Evolutionary conservation across 2,888 invertebrate genomes (phyloP).

Genomic region (Eristalis pertinax): DNA sequence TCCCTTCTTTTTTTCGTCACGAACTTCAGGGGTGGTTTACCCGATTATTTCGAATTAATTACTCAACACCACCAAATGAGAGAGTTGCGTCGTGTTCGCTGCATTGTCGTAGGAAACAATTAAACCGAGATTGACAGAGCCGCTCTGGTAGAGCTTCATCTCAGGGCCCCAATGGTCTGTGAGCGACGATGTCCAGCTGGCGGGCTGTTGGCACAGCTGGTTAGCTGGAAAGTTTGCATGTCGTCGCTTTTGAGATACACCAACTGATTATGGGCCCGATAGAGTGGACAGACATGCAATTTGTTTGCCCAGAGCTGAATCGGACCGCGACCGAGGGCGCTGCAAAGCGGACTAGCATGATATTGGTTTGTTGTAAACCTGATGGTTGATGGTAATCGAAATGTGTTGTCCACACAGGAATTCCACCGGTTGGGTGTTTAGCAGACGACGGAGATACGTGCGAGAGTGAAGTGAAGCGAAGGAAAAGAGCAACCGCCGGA

Average conservation of each 20-base stretch:
- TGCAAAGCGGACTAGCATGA: not conserved
- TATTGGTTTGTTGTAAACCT: constrained; percentile 48
- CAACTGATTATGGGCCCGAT: constrained; percentile 63
- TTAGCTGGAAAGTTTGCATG: constrained; percentile 53
- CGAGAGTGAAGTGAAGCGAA: not conserved
- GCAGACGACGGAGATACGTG: not conserved
- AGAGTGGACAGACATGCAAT: constrained; percentile 70
- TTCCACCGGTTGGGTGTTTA: constrained; percentile 18
- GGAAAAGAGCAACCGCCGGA: constrained; percentile 1
- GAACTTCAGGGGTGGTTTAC: constrained; percentile 17
- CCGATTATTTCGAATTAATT: constrained; percentile 70
- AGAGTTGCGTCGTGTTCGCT: constrained; percentile 42
- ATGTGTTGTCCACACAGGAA: constrained; percentile 62
- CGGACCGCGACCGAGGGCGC: not conserved
- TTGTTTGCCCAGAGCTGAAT: constrained; percentile 46
- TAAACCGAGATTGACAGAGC: constrained; percentile 67
- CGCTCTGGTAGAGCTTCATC: constrained; percentile 50
- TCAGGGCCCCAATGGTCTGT: not conserved
- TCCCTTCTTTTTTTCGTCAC: not conserved
- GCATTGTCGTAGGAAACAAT: constrained; percentile 68
- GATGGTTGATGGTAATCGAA: constrained; percentile 62
- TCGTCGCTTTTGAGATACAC: constrained; percentile 65
- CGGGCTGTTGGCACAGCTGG: not conserved
- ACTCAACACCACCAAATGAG: constrained; percentile 67
- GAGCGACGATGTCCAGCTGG: not conserved